phyloP scores from a whole-genome alignment of 2,797 vertebrate species.

The Halcyon chelicuti region DNA sequence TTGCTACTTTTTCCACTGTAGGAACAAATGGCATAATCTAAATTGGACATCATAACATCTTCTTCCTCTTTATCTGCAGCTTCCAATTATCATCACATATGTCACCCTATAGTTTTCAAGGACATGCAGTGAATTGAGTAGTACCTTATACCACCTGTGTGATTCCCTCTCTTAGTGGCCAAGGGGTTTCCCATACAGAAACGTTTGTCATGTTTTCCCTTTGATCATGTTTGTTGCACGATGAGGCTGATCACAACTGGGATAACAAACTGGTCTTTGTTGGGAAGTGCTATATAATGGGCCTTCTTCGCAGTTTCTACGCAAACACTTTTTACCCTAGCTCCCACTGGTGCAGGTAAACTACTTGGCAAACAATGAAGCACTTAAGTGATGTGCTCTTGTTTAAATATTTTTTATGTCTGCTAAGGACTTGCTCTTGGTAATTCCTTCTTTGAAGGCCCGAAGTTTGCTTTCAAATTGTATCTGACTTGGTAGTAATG shows the following conservation, averaged over 20 bases:
- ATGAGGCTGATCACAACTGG: neutral
- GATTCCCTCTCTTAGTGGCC: neutral
- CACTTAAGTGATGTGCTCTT: neutral
- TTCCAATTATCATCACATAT: neutral
- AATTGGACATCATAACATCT: neutral
- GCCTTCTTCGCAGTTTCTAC: neutral
- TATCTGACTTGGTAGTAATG: neutral
- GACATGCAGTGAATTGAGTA: neutral
- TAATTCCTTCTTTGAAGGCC: neutral
- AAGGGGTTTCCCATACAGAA: neutral
- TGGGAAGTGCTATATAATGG: neutral
- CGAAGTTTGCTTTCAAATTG: neutral
- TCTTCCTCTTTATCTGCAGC: neutral
- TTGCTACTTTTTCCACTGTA: neutral
- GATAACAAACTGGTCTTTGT: neutral
- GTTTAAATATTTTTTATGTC: neutral
- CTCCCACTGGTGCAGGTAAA: neutral
- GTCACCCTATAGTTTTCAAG: neutral
- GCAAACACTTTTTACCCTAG: neutral
- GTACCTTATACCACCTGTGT: neutral
- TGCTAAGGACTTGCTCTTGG: neutral
- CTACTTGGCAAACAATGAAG: neutral
- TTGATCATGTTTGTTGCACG: neutral
- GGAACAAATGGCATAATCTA: neutral
- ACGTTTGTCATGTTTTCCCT: neutral